A percentile compares a stretch with the other conserved stretches of the same genome.
Conservation (phyloP, 2,888 invertebrate genomes). For the Mallateleia sp. region DNA sequence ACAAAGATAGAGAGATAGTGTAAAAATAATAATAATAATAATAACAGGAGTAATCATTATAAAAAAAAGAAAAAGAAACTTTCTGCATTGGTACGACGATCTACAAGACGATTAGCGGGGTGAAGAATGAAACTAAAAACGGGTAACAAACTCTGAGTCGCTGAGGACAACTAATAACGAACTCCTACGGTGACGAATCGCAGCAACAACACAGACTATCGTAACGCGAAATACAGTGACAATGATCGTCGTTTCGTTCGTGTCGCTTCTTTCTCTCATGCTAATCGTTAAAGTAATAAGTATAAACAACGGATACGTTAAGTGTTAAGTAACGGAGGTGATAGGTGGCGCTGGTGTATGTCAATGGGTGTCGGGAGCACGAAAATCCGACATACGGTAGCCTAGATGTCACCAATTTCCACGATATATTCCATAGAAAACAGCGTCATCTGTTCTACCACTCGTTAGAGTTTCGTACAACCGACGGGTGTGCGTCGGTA, state of each 20-base stretch:
- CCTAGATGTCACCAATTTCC: too few relatives aligned
- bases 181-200: conserved; percentile 60
- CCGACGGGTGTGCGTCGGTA: conserved; percentile 52
- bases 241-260: conserved; percentile 54
- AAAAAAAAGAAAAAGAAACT: conserved; percentile 29
- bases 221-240: conserved; percentile 65
- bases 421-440: too few relatives aligned
- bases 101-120: conserved; percentile 46
- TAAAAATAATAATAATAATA: conserved; percentile 47
- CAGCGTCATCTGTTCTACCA: too few relatives aligned
- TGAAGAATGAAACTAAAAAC: conserved; percentile 48
- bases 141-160: conserved; percentile 51
- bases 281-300: conserved; percentile 59
- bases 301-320: conserved; percentile 67
- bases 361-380: conserved; percentile 57
- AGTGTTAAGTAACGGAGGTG: conserved; percentile 68
- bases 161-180: conserved; percentile 56
- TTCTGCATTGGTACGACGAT: conserved; percentile 42
- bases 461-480: too few relatives aligned
- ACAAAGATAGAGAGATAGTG: conserved; percentile 56
- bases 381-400: too few relatives aligned
- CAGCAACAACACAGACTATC: conserved; percentile 67
- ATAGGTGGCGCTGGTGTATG: conserved; percentile 57
- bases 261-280: conserved; percentile 31
- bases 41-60: not conserved